Base-by-base conservation (phyloP, 2,888 invertebrate genomes). In the Laothoe populi region DNA sequence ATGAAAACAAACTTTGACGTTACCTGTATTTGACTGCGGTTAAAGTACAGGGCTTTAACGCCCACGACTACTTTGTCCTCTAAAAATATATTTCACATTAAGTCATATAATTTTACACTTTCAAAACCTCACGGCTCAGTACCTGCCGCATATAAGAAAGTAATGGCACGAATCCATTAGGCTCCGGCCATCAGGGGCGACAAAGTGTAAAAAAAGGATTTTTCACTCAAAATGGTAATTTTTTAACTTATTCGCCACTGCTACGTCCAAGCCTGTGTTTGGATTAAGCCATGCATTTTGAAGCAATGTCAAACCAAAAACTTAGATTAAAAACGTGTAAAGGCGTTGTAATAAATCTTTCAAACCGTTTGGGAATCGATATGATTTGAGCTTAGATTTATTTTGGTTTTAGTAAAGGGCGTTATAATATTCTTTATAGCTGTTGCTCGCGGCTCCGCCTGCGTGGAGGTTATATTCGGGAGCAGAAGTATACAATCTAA, bases 191-290 rank as follows among this genome's bases (percentile, higher is more conserved):
- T 53, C 53, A 53, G 53, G 31, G 35, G 53, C 53, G 53, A 53
- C 35, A 53, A 35, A 53, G 53, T 53, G 35, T 19, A 31, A 53
- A 53, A 53, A 53, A 53, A 16, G 53, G 35, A 53, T 31, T 49
- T 35, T 53, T 53, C 53, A 53, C 53, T 53, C 53, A 53, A 53
- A 53, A 53, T 53, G 53, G 53, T 53, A 53, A 53, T 53, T 53
- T 19, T 53, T 53, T 21, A 35, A 53, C 53, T 53, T 53, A 53
- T 53, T 53, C 35, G 53, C 53, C 53, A 31, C 26, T 35, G 53
- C 19, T 53, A 35, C 35, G 49, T 31, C 49, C 49, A 53, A 19
- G 53, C 53, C 11, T 35, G 53, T 35, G 53, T 53, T 35, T 53
- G 35, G 35, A 53, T 53, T 53, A 53, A 35, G 35, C 19, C 19